Evolutionary conservation across 2,888 invertebrate species (phyloP).

Genomic region (Eurois occulta): DNA sequence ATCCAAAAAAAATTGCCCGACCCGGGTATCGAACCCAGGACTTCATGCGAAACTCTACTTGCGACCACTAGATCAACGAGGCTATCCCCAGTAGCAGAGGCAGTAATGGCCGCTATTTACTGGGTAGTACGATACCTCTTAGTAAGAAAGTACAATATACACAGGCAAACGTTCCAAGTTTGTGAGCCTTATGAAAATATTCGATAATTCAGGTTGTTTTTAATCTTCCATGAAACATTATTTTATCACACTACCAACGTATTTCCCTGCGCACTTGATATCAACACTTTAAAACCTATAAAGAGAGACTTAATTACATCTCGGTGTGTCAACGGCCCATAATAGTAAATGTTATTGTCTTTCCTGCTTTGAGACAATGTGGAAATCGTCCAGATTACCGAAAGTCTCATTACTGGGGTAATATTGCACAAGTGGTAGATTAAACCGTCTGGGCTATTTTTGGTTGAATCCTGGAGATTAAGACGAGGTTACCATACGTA

Average conservation of each 20-base stretch:
- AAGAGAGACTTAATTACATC: slow-evolving; percentile 60
- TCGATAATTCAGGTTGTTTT: not conserved
- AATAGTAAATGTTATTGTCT: slow-evolving; percentile 64
- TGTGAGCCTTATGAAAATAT: no score
- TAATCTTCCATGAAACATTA: not conserved
- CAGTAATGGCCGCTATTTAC: no score
- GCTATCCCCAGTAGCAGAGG: no score
- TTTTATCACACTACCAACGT: not conserved
- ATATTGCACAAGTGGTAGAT: slow-evolving; percentile 45
- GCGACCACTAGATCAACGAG: no score
- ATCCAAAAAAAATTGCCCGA: no score
- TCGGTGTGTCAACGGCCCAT: slow-evolving; percentile 52
- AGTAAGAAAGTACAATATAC: no score
- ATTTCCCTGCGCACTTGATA: slow-evolving; percentile 6
- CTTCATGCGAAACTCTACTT: no score
- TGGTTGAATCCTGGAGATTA: not conserved
- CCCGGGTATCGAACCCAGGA: no score
- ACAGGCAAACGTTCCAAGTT: no score
- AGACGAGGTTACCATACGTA: not conserved
- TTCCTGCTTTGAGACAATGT: slow-evolving; percentile 60
- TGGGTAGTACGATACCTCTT: no score
- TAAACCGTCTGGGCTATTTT: slow-evolving; percentile 48
- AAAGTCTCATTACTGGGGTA: slow-evolving; percentile 52
- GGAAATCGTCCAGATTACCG: slow-evolving; percentile 66
- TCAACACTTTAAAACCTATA: slow-evolving; percentile 46